Evolutionary conservation across 2,888 invertebrate genomes (phyloP).

Genomic region (Synanthedon andrenaeformis): DNA sequence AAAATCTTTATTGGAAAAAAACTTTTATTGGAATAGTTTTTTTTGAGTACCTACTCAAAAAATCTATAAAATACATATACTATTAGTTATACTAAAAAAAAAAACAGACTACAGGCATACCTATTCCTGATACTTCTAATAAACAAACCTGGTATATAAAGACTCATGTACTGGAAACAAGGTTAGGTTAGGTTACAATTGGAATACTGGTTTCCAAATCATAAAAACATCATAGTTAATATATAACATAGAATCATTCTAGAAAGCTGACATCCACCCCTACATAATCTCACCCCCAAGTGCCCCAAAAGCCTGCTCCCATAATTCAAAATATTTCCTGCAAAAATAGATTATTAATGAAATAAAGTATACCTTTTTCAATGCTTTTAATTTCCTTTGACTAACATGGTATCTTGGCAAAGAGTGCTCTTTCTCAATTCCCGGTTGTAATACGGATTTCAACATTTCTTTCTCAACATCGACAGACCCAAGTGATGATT

Average conservation of each 20-base stretch:
- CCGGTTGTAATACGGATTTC: constrained; percentile 73
- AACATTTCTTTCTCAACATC: constrained; percentile 71
- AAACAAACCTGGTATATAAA: too few relatives aligned
- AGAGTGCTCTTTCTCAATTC: constrained; percentile 73
- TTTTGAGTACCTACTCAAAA: not conserved
- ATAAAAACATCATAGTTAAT: too few relatives aligned
- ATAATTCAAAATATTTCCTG: too few relatives aligned
- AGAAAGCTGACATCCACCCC: too few relatives aligned
- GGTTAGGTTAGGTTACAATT: too few relatives aligned
- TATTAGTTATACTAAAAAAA: not conserved
- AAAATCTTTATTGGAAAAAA: not conserved
- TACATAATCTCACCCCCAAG: too few relatives aligned
- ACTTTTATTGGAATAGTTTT: not conserved
- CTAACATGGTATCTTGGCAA: constrained; percentile 73
- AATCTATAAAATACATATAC: not conserved
- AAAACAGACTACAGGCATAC: not conserved
- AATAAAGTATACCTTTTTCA: constrained; percentile 58
- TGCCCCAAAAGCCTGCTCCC: too few relatives aligned
- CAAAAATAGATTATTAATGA: not conserved
- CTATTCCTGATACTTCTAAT: too few relatives aligned
- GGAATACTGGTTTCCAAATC: too few relatives aligned
- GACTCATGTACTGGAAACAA: too few relatives aligned
- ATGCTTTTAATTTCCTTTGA: constrained; percentile 65
- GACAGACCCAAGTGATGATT: constrained; percentile 46
- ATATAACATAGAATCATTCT: too few relatives aligned